Base-by-base conservation (phyloP, 2,113 vertebrate species). In the Candoia aspera region DNA sequence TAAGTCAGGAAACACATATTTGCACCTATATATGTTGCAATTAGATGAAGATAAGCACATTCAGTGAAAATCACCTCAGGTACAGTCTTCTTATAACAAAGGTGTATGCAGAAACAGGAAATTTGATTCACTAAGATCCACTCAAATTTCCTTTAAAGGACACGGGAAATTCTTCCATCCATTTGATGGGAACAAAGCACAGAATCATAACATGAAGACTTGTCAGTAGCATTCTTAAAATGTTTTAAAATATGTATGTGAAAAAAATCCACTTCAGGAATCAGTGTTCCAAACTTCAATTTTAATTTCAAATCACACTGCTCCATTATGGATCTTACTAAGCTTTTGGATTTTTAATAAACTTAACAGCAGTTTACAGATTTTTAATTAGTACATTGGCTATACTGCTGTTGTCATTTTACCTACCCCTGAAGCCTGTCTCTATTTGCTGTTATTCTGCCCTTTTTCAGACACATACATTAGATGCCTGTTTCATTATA, bases 41-140 rank as follows among this genome's bases (percentile, higher is more conserved):
- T 92, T 92, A 95, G 90, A 60, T 9, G 6, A 42, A 90, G 6
- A 0, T 89, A 87, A 91, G 88, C 6, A 9, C 1, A 33, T 91
- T 94, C 3, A 90, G 88, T 37, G 23, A 91, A 37, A 21, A 37
- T 8, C 33, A 79, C 8, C 73, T 21, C 33, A 6, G 19, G 58
- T 21, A 87, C 84, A 53, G 73, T 3, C 1, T 0, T 89, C 0
- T 90, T 91, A 49, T 33, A 60, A 58, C 0, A 13, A 33, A 90
- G 92, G 6, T 29, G 6, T 0, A 88, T 91, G 1, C 0, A 92
- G 1, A 0, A 93, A 3, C 5, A 58, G 3, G 68, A 68, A 92
- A 93, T 91, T 59, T 10, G 1, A 89, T 1, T 3, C 92, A 94
- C 89, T 5, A 86, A 37, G 2, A 62, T 2, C 55, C 60, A 84